phyloP scores from a whole-genome alignment of 2,113 vertebrate species.

The Macquaria australasica region DNA sequence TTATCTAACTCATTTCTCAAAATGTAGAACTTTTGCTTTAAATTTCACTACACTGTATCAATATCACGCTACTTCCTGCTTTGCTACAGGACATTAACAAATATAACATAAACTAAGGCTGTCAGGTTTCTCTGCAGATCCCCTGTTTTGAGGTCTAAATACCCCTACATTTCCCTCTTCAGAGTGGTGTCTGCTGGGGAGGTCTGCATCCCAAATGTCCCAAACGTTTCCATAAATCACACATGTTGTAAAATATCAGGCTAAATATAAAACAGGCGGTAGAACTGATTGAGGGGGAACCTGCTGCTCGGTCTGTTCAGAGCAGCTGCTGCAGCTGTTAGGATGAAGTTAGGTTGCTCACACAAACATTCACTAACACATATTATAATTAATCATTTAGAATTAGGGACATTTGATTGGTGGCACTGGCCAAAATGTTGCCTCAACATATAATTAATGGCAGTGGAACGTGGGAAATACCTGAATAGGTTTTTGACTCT shows the following conservation, averaged over 20 bases:
- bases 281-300: constrained; percentile 12
- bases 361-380: neutral
- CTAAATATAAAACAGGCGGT: constrained; percentile 8
- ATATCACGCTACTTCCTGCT: neutral
- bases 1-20: neutral
- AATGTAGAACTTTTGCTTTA: no score
- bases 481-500: neutral
- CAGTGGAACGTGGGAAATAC: neutral
- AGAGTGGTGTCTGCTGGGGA: neutral
- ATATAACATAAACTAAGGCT: neutral
- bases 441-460: neutral
- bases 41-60: neutral
- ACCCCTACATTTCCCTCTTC: neutral
- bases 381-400: neutral
- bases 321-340: constrained; percentile 20
- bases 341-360: neutral
- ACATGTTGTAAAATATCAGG: constrained; percentile 27
- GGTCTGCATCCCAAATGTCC: constrained; percentile 1
- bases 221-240: constrained; percentile 1
- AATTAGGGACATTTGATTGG: neutral
- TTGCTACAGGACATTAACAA: neutral
- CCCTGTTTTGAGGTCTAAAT: neutral
- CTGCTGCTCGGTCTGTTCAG: constrained; percentile 36
- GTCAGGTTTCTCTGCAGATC: neutral
- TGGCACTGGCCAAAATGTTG: constrained; percentile 9